Conservation (phyloP, 2,113 vertebrate species). For the Cheirogaleus medius region DNA sequence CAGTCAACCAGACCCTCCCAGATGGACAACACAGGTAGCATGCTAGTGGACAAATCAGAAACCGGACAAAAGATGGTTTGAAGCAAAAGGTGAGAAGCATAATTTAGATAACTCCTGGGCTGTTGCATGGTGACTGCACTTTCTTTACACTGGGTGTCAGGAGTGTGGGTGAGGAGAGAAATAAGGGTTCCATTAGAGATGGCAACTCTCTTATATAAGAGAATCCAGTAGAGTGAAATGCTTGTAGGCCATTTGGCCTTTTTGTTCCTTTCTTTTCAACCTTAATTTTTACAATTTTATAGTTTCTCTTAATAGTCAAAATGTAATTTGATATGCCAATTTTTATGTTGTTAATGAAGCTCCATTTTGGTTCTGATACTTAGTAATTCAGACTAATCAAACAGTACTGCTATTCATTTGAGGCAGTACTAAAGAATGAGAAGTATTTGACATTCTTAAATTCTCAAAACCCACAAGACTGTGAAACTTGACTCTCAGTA, state of each 20-base stretch:
- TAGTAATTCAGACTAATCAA: constrained; percentile 26
- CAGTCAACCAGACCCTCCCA: neutral
- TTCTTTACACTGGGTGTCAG: neutral
- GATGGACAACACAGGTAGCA: neutral
- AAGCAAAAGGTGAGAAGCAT: neutral
- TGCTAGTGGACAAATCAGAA: neutral
- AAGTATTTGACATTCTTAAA: neutral
- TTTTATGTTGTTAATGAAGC: neutral
- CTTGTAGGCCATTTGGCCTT: neutral
- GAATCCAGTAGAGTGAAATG: neutral
- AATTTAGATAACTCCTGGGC: neutral
- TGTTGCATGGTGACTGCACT: neutral
- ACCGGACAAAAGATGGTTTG: neutral
- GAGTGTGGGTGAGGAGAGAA: neutral
- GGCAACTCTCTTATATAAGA: neutral
- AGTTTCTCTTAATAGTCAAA: constrained; percentile 16
- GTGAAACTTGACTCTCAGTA: neutral
- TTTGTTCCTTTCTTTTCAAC: neutral
- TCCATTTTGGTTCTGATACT: neutral
- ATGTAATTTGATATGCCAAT: neutral
- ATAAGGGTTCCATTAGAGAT: neutral
- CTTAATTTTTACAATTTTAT: constrained; percentile 16
- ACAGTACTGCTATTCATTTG: neutral
- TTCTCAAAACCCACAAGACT: neutral
- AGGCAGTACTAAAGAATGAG: neutral